Percentiles rank a stretch among this genome's conserved stretches.
phyloP scores from a whole-genome alignment of 1,140 invertebrate species.

The Calephelis nemesis region DNA sequence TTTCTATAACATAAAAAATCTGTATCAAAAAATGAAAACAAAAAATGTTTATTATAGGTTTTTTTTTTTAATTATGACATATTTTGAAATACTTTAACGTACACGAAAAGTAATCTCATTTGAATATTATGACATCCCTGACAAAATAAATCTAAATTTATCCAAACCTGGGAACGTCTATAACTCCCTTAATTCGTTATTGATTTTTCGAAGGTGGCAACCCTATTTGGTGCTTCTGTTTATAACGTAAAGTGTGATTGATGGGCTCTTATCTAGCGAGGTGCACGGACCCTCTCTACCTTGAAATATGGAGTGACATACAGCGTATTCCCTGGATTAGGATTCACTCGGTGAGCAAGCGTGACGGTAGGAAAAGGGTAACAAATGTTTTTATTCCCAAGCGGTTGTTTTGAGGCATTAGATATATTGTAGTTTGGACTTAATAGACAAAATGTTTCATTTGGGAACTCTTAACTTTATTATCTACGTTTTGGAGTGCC shows the following conservation, averaged over 20 bases:
- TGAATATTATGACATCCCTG: no score
- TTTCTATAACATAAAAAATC: no score
- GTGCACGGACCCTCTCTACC: constrained; percentile 45
- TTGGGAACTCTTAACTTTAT: no score
- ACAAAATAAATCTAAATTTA: no score
- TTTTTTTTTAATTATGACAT: no score
- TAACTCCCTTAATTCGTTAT: constrained; percentile 10
- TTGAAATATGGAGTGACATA: constrained; percentile 52
- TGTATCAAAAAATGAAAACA: no score
- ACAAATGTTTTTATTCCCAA: constrained; percentile 14
- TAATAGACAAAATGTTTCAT: neutral
- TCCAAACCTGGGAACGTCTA: constrained; percentile 25
- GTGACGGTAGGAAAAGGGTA: constrained; percentile 28
- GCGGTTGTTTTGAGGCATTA: constrained; percentile 1
- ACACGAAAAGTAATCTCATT: no score
- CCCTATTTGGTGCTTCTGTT: constrained; percentile 33
- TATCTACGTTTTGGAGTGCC: no score
- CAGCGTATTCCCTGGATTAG: constrained; percentile 52
- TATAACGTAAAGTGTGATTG: constrained; percentile 66
- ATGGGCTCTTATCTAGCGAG: constrained; percentile 57
- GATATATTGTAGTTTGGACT: neutral
- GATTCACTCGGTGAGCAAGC: constrained; percentile 26
- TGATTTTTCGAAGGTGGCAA: neutral
- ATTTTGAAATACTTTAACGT: no score
- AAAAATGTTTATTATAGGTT: no score